Percentiles rank a stretch among this genome's conserved stretches.
Evolutionary conservation across 2,797 vertebrate species (phyloP).

Genomic region (Distichodus sexfasciatus): DNA sequence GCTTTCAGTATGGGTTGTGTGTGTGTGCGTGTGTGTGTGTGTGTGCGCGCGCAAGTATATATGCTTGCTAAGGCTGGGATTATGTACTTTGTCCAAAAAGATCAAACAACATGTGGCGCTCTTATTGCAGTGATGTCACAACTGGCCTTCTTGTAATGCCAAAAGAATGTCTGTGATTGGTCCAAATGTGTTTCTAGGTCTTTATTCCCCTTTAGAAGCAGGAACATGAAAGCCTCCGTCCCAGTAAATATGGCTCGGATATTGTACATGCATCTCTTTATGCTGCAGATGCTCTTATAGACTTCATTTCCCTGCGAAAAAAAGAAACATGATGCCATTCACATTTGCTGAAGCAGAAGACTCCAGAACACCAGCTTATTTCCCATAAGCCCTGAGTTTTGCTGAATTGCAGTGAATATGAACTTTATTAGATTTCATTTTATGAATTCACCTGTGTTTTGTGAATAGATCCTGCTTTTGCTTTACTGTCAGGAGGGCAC

Average conservation of each 20-base stretch:
- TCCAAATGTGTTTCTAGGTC: slow-evolving; percentile 24
- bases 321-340: slow-evolving; percentile 27
- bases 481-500: slow-evolving; percentile 19
- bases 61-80: slow-evolving; percentile 13
- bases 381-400: slow-evolving; percentile 19
- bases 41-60: background rate
- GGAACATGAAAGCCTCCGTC: slow-evolving; percentile 19
- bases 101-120: slow-evolving; percentile 58
- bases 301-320: background rate
- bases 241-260: slow-evolving; percentile 8
- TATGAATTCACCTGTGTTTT: slow-evolving; percentile 2
- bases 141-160: slow-evolving; percentile 60
- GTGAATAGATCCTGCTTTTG: slow-evolving; percentile 32
- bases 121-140: slow-evolving; percentile 66
- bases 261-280: slow-evolving; percentile 4
- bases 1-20: slow-evolving; percentile 1
- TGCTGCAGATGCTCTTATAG: background rate
- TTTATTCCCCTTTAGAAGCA: slow-evolving; percentile 24
- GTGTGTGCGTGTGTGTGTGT: slow-evolving; percentile 22
- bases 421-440: slow-evolving; percentile 24
- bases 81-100: slow-evolving; percentile 30
- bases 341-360: slow-evolving; percentile 20
- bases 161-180: slow-evolving; percentile 55
- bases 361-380: slow-evolving; percentile 16
- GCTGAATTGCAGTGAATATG: slow-evolving; percentile 19